A percentile compares a stretch with the other conserved stretches of the same genome.
phyloP scores from a whole-genome alignment of 2,797 vertebrate species.

The Heterohyrax brucei region DNA sequence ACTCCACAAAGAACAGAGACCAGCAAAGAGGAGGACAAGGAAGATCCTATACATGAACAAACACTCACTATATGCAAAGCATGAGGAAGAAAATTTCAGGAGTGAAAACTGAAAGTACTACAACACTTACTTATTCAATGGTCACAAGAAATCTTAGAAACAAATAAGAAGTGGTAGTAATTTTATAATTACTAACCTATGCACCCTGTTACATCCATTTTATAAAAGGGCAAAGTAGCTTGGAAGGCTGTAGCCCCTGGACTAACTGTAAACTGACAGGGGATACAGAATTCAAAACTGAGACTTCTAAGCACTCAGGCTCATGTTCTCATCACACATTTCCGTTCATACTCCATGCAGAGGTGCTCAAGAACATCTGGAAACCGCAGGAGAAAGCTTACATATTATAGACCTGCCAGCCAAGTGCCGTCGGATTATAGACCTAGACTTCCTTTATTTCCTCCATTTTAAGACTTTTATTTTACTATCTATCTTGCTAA shows the following conservation, averaged over 20 bases:
- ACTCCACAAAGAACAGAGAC: not conserved
- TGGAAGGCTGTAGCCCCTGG: not conserved
- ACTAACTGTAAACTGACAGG: constrained; percentile 23
- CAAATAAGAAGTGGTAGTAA: constrained; percentile 32
- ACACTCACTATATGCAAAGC: constrained; percentile 8
- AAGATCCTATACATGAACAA: constrained; percentile 25
- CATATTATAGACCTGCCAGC: not conserved
- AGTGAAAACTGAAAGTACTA: constrained; percentile 62
- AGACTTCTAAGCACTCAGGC: constrained; percentile 41
- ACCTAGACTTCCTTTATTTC: constrained; percentile 49
- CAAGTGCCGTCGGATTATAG: not conserved
- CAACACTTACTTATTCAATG: constrained; percentile 43
- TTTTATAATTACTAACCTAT: not conserved
- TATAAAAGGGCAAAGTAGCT: constrained; percentile 17
- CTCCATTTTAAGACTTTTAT: constrained; percentile 55
- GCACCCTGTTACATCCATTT: constrained; percentile 20
- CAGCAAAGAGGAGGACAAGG: constrained; percentile 22
- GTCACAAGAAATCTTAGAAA: constrained; percentile 68
- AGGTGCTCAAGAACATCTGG: constrained; percentile 23
- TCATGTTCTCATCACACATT: not conserved
- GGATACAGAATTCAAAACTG: constrained; percentile 33
- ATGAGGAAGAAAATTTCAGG: constrained; percentile 65
- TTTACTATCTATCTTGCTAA: not conserved
- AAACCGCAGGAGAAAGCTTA: constrained; percentile 34
- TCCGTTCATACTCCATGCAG: not conserved